phyloP scores from a whole-genome alignment of 2,113 vertebrate genomes.

The Mus spicilegus region DNA sequence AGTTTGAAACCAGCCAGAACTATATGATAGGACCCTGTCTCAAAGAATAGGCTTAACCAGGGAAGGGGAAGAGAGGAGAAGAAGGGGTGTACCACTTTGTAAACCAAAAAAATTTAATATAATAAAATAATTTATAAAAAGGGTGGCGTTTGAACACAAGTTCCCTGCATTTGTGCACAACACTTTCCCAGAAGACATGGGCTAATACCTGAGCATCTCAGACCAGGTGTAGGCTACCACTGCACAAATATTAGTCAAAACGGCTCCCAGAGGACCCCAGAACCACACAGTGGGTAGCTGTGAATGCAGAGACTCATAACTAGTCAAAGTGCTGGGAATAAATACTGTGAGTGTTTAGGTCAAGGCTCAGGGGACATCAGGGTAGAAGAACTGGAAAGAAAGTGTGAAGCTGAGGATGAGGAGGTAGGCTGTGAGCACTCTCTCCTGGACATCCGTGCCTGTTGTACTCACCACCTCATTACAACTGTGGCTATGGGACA shows the following conservation, averaged over 20 bases:
- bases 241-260: background rate
- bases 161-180: background rate
- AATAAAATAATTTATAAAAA: background rate
- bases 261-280: background rate
- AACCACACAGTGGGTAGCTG: background rate
- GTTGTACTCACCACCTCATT: background rate
- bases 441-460: background rate
- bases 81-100: background rate
- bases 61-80: background rate
- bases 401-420: rapidly evolving
- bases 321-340: background rate
- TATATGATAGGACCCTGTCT: background rate
- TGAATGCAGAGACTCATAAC: background rate
- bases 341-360: background rate
- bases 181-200: background rate
- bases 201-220: background rate
- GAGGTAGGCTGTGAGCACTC: background rate
- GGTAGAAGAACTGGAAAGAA: background rate
- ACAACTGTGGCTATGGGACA: background rate
- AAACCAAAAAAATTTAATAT: background rate
- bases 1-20: background rate
- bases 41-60: background rate
- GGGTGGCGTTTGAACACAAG: background rate
- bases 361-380: background rate
- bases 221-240: too few species aligned